Conservation (phyloP, 2,797 vertebrate species). For the Geotrypetes seraphini region DNA sequence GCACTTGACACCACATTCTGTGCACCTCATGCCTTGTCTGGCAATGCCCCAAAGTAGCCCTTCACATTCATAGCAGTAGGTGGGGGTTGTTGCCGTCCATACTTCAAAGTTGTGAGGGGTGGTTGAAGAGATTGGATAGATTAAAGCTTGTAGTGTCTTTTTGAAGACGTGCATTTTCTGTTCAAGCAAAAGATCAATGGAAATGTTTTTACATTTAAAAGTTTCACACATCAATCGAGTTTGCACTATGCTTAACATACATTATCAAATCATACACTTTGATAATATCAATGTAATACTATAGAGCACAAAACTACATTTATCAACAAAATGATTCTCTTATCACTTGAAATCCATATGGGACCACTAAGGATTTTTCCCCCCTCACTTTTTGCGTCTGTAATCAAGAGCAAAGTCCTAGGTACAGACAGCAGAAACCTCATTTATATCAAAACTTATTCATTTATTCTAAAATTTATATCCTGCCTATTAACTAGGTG, state of each 20-base stretch:
- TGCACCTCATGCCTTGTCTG: slow-evolving; percentile 91
- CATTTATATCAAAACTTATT: too few relatives aligned
- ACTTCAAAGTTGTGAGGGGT: slow-evolving; percentile 95
- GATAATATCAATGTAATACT: not conserved
- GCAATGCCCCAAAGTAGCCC: slow-evolving; percentile 96
- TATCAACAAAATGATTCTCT: not conserved
- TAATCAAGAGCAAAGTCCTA: too few relatives aligned
- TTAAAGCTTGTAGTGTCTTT: slow-evolving; percentile 92
- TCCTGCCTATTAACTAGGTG: too few relatives aligned
- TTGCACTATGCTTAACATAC: not conserved
- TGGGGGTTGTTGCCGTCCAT: slow-evolving; percentile 93
- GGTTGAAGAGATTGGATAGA: slow-evolving; percentile 95
- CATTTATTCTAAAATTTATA: too few relatives aligned
- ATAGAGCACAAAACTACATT: not conserved
- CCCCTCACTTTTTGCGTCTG: too few relatives aligned
- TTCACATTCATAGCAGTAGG: slow-evolving; percentile 95
- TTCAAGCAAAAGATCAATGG: not conserved
- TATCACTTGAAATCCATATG: not conserved
- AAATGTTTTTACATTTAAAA: not conserved
- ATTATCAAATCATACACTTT: not conserved
- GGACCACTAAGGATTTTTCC: not conserved
- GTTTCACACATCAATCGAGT: not conserved
- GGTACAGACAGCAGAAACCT: too few relatives aligned
- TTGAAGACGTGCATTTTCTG: slow-evolving; percentile 93
- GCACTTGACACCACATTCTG: slow-evolving; percentile 92